Conservation (phyloP, 2,113 vertebrate genomes). For the Bathybates hornii region DNA sequence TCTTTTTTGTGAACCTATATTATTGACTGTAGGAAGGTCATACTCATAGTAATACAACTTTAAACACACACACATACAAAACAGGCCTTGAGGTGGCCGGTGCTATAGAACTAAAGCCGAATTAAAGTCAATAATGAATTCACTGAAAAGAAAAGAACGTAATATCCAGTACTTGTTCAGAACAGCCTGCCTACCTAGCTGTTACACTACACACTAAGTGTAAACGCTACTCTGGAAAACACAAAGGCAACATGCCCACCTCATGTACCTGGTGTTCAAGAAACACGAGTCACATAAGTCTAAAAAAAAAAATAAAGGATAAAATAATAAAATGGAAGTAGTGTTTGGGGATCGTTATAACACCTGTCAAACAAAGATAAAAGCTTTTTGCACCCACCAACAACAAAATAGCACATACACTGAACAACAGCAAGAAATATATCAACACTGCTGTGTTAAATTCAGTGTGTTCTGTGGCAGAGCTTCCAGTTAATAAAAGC, state of each 20-base stretch:
- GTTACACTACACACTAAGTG: neutral
- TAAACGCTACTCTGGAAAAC: neutral
- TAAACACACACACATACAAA: neutral
- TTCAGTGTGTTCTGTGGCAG: neutral
- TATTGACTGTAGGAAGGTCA: neutral
- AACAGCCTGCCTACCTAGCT: neutral
- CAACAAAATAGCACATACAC: neutral
- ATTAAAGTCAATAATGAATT: neutral
- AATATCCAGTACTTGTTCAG: neutral
- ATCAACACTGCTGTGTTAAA: neutral
- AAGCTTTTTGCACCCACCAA: neutral
- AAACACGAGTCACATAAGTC: neutral
- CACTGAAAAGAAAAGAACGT: neutral
- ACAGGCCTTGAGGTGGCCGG: neutral
- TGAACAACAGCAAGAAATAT: neutral
- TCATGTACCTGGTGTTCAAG: neutral
- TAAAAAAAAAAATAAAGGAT: neutral
- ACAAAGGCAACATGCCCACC: neutral
- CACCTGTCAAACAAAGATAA: neutral
- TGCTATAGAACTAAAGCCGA: neutral
- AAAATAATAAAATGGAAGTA: neutral
- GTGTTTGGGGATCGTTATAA: neutral
- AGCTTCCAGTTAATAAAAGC: neutral
- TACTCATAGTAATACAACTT: neutral
- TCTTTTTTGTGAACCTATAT: neutral